Conservation (phyloP, 1,140 invertebrate species). For the Radopholus similis region DNA sequence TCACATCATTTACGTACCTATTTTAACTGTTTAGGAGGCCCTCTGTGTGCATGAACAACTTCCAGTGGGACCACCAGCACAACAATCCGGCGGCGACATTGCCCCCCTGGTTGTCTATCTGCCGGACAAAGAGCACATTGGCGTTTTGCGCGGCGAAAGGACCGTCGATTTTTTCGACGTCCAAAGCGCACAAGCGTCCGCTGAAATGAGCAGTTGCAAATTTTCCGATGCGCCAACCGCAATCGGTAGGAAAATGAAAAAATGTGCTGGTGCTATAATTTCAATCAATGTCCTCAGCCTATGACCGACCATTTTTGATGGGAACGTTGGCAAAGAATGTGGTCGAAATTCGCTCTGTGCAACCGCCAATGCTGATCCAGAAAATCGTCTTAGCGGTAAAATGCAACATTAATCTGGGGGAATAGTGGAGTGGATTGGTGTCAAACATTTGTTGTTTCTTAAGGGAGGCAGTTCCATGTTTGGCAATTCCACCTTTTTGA, state of each 20-base stretch:
- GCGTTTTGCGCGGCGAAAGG: not conserved
- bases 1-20: too few relatives aligned
- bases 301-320: conserved; percentile 44
- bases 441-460: too few relatives aligned
- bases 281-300: conserved; percentile 24
- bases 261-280: not conserved
- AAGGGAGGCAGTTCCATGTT: too few relatives aligned
- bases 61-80: too few relatives aligned
- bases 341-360: conserved; percentile 38
- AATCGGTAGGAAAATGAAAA: conserved; percentile 3
- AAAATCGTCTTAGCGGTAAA: too few relatives aligned
- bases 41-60: too few relatives aligned
- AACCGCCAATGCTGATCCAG: conserved; percentile 32
- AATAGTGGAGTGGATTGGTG: too few relatives aligned
- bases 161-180: conserved; percentile 3
- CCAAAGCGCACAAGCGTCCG: not conserved
- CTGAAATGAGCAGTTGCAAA: not conserved
- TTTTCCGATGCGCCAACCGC: conserved; percentile 11
- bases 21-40: too few relatives aligned
- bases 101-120: conserved; percentile 3
- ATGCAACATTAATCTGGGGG: too few relatives aligned
- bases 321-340: conserved; percentile 32
- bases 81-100: too few relatives aligned
- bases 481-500: too few relatives aligned
- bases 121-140: not conserved